Conservation (phyloP, 1,140 invertebrate species). For the Drosophila suzukii region DNA sequence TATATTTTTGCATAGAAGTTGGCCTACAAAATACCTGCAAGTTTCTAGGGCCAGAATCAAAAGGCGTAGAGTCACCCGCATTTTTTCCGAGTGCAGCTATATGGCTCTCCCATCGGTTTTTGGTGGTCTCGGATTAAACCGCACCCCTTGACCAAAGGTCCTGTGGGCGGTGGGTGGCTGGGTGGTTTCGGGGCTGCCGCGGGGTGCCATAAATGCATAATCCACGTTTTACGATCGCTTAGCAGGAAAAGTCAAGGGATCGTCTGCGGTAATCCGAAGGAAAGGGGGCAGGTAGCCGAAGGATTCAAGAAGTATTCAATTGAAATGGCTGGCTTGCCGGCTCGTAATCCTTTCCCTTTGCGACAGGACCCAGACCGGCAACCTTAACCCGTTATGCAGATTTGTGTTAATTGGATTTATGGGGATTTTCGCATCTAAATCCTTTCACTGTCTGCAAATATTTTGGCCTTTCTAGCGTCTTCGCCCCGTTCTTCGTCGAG, state of each 20-base stretch:
- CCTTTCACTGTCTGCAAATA: constrained; percentile 83
- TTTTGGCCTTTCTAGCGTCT: constrained; percentile 65
- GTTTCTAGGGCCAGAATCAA: too few species aligned
- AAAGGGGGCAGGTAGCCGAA: constrained; percentile 11
- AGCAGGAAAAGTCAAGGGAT: constrained; percentile 82
- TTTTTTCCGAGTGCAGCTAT: constrained; percentile 35
- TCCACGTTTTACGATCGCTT: constrained; percentile 79
- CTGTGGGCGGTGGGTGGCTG: constrained; percentile 15
- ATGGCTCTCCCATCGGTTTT: constrained; percentile 34
- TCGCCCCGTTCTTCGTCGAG: constrained; percentile 48
- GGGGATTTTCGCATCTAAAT: constrained; percentile 77
- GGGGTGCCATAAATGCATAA: constrained; percentile 74
- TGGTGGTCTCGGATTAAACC: constrained; percentile 78
- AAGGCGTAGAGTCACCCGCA: neutral
- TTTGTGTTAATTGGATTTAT: constrained; percentile 84
- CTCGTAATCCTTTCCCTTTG: constrained; percentile 32
- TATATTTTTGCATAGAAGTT: too few species aligned
- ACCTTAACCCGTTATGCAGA: constrained; percentile 71
- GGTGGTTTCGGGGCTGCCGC: constrained; percentile 25
- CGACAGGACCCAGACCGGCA: neutral
- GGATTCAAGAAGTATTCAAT: constrained; percentile 45
- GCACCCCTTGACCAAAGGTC: constrained; percentile 44
- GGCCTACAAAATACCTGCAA: too few species aligned
- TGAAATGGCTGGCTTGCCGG: constrained; percentile 36
- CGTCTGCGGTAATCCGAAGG: constrained; percentile 71